Percentiles rank a stretch among this genome's conserved stretches.
These are phyloP conservation scores for Trichonephila inaurata DNA, from an alignment of 1,140 invertebrate genomes.

Conservation along the genomic window DNA sequence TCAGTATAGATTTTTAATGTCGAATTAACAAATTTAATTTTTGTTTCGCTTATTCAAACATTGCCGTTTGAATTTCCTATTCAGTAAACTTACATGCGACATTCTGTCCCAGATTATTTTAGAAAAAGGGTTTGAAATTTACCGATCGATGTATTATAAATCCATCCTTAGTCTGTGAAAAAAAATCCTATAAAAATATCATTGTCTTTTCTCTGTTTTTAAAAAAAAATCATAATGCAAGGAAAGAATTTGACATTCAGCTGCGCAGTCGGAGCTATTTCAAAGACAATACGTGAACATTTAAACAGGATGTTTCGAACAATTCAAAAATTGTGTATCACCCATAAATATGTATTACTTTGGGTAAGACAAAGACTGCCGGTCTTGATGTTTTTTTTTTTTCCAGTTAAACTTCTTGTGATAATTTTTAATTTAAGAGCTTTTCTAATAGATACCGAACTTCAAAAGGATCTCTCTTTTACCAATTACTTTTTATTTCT, in stretches of 20 bases:
- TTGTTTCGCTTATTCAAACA: too few relatives aligned
- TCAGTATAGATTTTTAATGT: too few relatives aligned
- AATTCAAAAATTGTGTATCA: not conserved
- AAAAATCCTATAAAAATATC: not conserved
- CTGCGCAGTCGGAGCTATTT: not conserved
- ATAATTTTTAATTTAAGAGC: not conserved
- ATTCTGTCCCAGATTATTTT: not conserved
- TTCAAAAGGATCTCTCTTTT: not conserved
- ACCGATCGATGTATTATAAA: not conserved
- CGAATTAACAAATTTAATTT: too few relatives aligned
- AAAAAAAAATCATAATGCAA: not conserved
- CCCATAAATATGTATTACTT: slow-evolving; percentile 12
- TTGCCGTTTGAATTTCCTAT: too few relatives aligned
- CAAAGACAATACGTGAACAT: not conserved
- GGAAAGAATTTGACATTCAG: not conserved
- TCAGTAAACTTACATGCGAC: too few relatives aligned
- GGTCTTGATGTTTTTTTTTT: not conserved
- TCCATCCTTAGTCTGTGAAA: not conserved
- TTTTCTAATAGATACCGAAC: not conserved
- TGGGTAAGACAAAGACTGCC: not conserved
- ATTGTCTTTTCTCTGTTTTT: not conserved
- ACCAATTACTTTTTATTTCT: not conserved
- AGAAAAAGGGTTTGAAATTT: not conserved
- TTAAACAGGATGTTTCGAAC: not conserved
- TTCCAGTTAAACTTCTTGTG: not conserved